Evolutionary conservation across 2,888 invertebrate genomes (phyloP).

Genomic region (Chouioia cunea): DNA sequence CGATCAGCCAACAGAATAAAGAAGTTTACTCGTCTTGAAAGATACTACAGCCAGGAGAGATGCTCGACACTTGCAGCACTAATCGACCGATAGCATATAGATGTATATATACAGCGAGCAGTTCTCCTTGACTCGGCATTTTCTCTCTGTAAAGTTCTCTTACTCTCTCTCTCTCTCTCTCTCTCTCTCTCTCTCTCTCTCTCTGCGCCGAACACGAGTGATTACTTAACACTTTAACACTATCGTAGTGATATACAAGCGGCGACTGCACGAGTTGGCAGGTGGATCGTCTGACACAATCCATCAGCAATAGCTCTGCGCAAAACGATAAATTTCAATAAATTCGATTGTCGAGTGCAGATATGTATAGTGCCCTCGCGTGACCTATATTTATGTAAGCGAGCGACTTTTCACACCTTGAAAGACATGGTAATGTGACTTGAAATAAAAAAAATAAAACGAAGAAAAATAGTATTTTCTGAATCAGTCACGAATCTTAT

Average conservation of each 20-base stretch:
- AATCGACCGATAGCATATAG: no score
- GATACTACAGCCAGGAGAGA: no score
- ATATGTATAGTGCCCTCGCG: neutral
- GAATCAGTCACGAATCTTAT: neutral
- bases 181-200: neutral
- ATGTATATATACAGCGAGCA: slow-evolving; percentile 8
- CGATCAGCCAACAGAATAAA: no score
- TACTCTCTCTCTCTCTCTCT: slow-evolving; percentile 26
- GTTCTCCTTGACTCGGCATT: slow-evolving; percentile 46
- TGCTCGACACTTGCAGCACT: no score
- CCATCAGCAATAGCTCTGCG: neutral
- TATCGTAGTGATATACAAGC: neutral
- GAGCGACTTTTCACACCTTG: no score
- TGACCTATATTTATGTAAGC: neutral
- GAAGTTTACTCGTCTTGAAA: no score
- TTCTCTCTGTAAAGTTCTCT: slow-evolving; percentile 15
- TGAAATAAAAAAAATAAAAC: neutral
- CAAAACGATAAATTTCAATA: slow-evolving; percentile 36
- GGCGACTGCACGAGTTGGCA: no score
- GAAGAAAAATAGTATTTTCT: neutral
- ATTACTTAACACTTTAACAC: neutral
- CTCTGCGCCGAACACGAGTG: neutral
- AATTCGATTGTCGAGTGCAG: slow-evolving; percentile 15
- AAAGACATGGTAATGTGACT: neutral
- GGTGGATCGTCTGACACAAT: slow-evolving; percentile 27